Conservation (phyloP, 1,140 invertebrate genomes). For the Aphelenchoides avenae region DNA sequence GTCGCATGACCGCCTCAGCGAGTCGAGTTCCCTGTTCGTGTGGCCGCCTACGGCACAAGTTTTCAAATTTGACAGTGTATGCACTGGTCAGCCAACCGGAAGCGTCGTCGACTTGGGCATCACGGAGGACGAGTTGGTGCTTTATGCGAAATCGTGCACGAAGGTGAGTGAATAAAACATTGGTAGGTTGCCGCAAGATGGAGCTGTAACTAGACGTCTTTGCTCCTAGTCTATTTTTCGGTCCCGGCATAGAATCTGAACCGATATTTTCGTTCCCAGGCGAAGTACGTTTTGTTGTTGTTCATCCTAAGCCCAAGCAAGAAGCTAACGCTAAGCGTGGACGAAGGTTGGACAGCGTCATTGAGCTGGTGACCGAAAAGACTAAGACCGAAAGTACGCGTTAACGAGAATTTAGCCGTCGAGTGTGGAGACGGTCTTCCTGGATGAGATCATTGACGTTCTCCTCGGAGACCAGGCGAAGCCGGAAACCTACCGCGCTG, state of each 20-base stretch:
- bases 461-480: slow-evolving; percentile 19
- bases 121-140: slow-evolving; percentile 20
- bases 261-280: too few relatives aligned
- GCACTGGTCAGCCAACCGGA: slow-evolving; percentile 13
- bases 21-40: too few relatives aligned
- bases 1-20: too few relatives aligned
- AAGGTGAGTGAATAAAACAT: slow-evolving; percentile 2
- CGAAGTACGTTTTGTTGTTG: too few relatives aligned
- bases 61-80: slow-evolving; percentile 4
- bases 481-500: background rate
- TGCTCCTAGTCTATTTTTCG: too few relatives aligned
- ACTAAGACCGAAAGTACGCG: too few relatives aligned
- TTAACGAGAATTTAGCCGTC: background rate
- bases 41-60: background rate
- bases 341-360: too few relatives aligned
- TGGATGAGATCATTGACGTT: slow-evolving; percentile 28
- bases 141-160: background rate
- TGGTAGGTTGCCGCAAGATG: background rate
- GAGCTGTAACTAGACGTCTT: too few relatives aligned
- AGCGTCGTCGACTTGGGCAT: slow-evolving; percentile 19
- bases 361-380: too few relatives aligned
- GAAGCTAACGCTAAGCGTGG: too few relatives aligned
- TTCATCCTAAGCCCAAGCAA: too few relatives aligned
- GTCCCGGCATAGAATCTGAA: too few relatives aligned
- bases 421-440: slow-evolving; percentile 16